phyloP scores from a whole-genome alignment of 2,113 vertebrate genomes.

The Astatotilapia flaviijosephi region DNA sequence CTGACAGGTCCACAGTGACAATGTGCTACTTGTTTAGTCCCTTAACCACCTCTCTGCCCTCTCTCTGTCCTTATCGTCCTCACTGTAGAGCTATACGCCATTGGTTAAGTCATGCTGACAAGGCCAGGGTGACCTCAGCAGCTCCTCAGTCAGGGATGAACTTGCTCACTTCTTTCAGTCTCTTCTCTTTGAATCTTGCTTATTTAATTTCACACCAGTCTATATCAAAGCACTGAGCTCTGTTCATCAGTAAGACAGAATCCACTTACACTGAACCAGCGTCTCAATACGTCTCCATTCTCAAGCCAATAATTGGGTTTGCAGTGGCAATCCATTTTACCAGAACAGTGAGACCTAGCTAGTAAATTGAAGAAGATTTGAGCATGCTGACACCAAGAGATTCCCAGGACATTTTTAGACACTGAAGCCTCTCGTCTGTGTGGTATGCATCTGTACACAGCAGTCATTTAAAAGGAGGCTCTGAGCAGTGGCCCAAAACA shows the following conservation, averaged over 20 bases:
- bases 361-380: not conserved
- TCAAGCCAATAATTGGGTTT: not conserved
- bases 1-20: conserved; percentile 47
- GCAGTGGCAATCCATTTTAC: not conserved
- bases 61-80: not conserved
- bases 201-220: not conserved
- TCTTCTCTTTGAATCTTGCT: not conserved
- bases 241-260: conserved; percentile 10
- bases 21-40: conserved; percentile 27
- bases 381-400: not conserved
- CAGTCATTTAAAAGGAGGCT: not conserved
- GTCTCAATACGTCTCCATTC: not conserved
- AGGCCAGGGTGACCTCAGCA: not conserved
- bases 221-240: not conserved
- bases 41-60: conserved; percentile 3
- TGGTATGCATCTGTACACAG: not conserved
- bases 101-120: not conserved
- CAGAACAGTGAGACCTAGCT: not conserved
- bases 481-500: not conserved
- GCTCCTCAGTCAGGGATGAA: not conserved
- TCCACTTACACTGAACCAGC: not conserved
- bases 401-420: not conserved
- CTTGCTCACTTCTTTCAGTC: not conserved
- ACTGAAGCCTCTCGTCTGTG: not conserved
- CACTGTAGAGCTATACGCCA: not conserved